phyloP scores from a whole-genome alignment of 1,140 invertebrate species.

The Heliconius eleuchia region DNA sequence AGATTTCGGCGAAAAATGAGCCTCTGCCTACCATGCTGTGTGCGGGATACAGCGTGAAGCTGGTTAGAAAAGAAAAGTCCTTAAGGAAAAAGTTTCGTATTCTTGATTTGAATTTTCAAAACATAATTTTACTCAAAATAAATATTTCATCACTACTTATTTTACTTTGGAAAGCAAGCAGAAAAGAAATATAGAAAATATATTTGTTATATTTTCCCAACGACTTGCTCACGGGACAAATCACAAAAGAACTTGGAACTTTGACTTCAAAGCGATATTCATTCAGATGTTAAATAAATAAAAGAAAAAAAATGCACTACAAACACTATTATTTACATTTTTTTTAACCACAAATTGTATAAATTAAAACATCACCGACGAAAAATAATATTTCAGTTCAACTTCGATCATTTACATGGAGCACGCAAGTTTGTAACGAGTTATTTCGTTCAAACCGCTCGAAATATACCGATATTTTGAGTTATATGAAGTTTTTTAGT shows the following conservation, averaged over 20 bases:
- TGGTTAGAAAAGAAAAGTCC: too few relatives aligned
- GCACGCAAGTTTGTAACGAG: not conserved
- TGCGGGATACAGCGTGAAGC: too few relatives aligned
- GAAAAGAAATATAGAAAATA: not conserved
- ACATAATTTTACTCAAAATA: not conserved
- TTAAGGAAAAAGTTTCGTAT: too few relatives aligned
- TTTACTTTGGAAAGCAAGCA: not conserved
- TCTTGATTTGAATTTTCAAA: too few relatives aligned
- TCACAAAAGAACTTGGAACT: not conserved
- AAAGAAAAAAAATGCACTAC: not conserved
- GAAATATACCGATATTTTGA: not conserved
- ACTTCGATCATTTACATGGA: conserved; percentile 26
- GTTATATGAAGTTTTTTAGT: not conserved
- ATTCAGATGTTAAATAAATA: not conserved
- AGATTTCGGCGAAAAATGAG: too few relatives aligned
- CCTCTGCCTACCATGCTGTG: too few relatives aligned
- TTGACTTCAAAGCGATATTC: conserved; percentile 8
- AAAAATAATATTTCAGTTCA: conserved; percentile 20
- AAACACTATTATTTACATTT: conserved; percentile 4
- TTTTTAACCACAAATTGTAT: conserved; percentile 2
- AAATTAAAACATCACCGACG: conserved; percentile 14
- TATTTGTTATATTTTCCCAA: not conserved
- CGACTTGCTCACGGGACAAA: not conserved
- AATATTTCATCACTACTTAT: not conserved
- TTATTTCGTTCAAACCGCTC: conserved; percentile 9